Evolutionary conservation across 1,140 invertebrate species (phyloP).

Genomic region (Elymnias hypermnestra): DNA sequence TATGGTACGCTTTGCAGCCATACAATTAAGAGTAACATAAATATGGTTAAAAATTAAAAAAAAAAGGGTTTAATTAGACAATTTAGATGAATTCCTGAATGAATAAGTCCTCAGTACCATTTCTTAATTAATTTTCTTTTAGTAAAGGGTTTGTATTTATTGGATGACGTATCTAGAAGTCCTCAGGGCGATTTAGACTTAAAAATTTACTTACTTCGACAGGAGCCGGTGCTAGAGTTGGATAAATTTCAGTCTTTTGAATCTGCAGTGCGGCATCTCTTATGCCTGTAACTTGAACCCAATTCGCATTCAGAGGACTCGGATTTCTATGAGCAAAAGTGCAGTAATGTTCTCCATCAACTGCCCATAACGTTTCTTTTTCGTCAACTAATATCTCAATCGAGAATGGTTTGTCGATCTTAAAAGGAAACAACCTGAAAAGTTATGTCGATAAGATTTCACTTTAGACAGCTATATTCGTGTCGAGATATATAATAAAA

Average conservation of each 20-base stretch:
- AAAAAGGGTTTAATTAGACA: too few relatives aligned
- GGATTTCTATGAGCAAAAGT: slow-evolving; percentile 41
- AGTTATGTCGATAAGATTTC: too few relatives aligned
- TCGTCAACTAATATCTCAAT: slow-evolving; percentile 56
- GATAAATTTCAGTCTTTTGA: slow-evolving; percentile 49
- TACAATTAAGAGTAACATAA: too few relatives aligned
- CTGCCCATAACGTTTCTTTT: slow-evolving; percentile 51
- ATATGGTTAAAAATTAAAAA: too few relatives aligned
- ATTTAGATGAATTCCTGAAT: too few relatives aligned
- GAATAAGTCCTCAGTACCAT: too few relatives aligned
- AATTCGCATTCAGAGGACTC: slow-evolving; percentile 35
- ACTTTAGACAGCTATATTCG: too few relatives aligned
- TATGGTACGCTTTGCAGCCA: too few relatives aligned
- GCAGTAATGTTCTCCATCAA: slow-evolving; percentile 57
- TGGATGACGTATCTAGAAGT: neutral
- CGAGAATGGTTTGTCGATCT: slow-evolving; percentile 45
- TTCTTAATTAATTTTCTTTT: too few relatives aligned
- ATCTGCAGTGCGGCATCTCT: slow-evolving; percentile 47
- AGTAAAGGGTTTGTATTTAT: too few relatives aligned
- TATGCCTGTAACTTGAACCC: slow-evolving; percentile 58
- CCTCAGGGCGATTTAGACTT: neutral
- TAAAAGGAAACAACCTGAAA: slow-evolving; percentile 47
- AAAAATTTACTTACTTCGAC: slow-evolving; percentile 42
- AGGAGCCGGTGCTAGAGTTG: slow-evolving; percentile 32
- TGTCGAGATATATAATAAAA: too few relatives aligned